Conservation (phyloP, 2,113 vertebrate species). For the Athene noctua region DNA sequence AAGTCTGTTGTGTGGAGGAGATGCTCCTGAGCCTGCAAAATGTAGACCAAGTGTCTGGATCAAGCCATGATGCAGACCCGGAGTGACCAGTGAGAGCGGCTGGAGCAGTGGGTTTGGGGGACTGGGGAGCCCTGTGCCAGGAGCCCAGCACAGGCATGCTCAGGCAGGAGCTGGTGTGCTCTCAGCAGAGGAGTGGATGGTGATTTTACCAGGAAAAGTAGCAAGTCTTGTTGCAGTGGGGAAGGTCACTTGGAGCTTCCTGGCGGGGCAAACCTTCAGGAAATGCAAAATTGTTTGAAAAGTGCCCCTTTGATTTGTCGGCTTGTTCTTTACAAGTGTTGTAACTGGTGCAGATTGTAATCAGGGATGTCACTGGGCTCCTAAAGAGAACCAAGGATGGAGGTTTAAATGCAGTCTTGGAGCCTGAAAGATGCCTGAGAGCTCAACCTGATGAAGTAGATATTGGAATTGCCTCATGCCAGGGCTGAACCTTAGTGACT, state of each 20-base stretch:
- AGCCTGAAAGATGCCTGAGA: neutral
- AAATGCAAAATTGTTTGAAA: neutral
- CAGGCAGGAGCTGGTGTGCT: neutral
- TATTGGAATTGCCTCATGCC: neutral
- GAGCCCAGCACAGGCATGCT: neutral
- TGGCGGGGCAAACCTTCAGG: neutral
- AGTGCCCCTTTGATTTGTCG: neutral
- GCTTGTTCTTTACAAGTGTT: neutral
- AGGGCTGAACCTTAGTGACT: neutral
- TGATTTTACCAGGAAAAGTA: neutral
- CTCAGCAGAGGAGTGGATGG: neutral
- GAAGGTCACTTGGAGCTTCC: neutral
- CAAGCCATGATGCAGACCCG: fast-evolving
- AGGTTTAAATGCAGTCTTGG: neutral
- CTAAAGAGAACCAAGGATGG: neutral
- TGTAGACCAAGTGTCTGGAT: fast-evolving
- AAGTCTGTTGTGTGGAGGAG: fast-evolving
- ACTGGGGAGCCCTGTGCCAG: neutral
- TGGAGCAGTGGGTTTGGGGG: neutral
- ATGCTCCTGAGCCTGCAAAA: neutral
- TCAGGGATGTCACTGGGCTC: neutral
- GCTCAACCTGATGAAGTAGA: neutral
- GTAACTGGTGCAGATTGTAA: neutral
- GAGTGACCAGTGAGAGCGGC: fast-evolving
- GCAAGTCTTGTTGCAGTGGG: neutral